Evolutionary conservation across 2,113 vertebrate genomes (phyloP).

Genomic region (Peromyscus maniculatus): DNA sequence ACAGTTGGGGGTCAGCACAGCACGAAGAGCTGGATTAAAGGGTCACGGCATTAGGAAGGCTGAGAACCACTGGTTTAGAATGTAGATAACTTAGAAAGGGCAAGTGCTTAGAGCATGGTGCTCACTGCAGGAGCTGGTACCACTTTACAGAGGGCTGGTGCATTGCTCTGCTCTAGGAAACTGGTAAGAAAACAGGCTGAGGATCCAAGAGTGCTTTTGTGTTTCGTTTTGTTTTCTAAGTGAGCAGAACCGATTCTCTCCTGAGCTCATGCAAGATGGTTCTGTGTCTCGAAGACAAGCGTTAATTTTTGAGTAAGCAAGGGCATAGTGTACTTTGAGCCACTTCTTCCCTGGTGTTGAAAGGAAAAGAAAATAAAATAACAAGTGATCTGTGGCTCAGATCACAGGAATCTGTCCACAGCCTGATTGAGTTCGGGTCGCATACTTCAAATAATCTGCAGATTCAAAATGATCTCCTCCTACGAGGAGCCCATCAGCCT

Average conservation of each 20-base stretch:
- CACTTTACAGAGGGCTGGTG: background rate
- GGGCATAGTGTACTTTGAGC: conserved; percentile 13
- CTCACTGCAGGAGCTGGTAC: background rate
- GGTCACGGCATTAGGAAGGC: background rate
- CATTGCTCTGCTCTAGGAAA: background rate
- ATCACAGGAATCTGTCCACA: background rate
- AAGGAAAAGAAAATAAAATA: conserved; percentile 22
- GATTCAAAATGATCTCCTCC: conserved; percentile 47
- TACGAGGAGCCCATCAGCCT: background rate
- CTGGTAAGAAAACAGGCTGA: background rate
- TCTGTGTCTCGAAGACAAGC: background rate
- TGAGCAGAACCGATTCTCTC: conserved; percentile 17
- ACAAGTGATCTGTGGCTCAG: background rate
- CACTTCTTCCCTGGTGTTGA: conserved; percentile 20
- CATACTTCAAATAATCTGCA: background rate
- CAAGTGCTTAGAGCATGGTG: background rate
- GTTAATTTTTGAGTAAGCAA: conserved; percentile 36
- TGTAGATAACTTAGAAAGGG: background rate
- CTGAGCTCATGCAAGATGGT: background rate
- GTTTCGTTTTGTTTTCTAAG: background rate
- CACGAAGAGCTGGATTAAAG: background rate
- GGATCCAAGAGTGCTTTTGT: background rate
- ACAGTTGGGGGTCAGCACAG: background rate
- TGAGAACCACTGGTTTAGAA: background rate
- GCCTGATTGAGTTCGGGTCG: background rate